phyloP scores from a whole-genome alignment of 1,140 invertebrate species.

The Papilio machaon region DNA sequence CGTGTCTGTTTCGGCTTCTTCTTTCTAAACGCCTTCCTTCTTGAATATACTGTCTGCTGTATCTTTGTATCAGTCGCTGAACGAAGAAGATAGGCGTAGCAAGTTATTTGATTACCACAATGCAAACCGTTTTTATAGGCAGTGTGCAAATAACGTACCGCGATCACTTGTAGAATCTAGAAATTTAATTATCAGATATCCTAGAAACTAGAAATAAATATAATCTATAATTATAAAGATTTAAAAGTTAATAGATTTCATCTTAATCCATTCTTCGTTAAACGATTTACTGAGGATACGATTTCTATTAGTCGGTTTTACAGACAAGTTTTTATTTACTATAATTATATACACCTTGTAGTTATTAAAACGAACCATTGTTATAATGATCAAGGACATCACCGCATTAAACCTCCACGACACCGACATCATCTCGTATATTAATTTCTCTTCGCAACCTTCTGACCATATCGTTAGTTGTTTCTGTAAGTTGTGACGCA shows the following conservation, averaged over 20 bases:
- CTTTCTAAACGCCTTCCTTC: slow-evolving; percentile 59
- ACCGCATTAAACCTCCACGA: slow-evolving; percentile 75
- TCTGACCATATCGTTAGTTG: slow-evolving; percentile 71
- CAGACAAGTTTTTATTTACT: not conserved
- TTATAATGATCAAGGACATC: slow-evolving; percentile 68
- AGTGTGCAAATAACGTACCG: slow-evolving; percentile 71
- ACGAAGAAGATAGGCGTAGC: slow-evolving; percentile 68
- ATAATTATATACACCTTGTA: not conserved
- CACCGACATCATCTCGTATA: slow-evolving; percentile 73
- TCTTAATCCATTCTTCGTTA: too few species aligned
- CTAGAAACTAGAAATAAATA: not conserved
- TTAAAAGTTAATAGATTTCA: too few species aligned
- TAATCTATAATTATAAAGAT: too few species aligned
- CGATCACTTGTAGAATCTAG: slow-evolving; percentile 69
- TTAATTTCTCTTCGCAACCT: slow-evolving; percentile 76
- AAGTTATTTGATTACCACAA: slow-evolving; percentile 62
- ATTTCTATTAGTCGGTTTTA: not conserved
- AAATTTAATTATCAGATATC: not conserved
- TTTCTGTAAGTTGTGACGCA: slow-evolving; percentile 47
- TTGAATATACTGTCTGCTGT: slow-evolving; percentile 36
- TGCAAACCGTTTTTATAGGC: slow-evolving; percentile 71
- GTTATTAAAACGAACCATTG: slow-evolving; percentile 57
- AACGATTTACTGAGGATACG: not conserved
- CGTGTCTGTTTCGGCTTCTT: slow-evolving; percentile 56
- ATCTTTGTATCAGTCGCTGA: slow-evolving; percentile 58